Conservation (phyloP, 2,113 vertebrate species). For the Shinisaurus crocodilurus region DNA sequence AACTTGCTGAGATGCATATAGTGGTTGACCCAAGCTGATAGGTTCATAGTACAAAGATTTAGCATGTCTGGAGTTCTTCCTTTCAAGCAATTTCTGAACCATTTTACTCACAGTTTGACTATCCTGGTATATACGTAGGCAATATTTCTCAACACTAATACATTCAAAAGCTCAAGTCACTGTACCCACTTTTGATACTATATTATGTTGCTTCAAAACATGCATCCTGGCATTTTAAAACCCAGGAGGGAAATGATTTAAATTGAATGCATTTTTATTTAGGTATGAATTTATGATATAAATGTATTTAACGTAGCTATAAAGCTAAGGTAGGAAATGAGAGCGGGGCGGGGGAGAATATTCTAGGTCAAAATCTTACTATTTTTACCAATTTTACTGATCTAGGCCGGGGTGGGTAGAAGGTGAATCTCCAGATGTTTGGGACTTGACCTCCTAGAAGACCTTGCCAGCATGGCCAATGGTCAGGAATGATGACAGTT, state of each 20-base stretch:
- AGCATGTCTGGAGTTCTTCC: background rate
- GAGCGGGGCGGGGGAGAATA: too few relatives aligned
- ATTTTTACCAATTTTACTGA: background rate
- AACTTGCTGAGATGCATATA: background rate
- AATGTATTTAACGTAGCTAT: too few relatives aligned
- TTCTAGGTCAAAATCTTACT: background rate
- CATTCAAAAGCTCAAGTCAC: slow-evolving; percentile 1
- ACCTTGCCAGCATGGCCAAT: too few relatives aligned
- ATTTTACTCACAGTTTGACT: background rate
- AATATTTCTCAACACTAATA: background rate
- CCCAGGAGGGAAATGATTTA: background rate
- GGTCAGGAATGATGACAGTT: too few relatives aligned
- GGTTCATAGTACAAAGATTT: background rate
- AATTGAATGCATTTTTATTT: too few relatives aligned
- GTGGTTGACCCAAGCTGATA: background rate
- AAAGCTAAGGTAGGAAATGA: background rate
- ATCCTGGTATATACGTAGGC: too few relatives aligned
- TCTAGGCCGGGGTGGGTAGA: background rate
- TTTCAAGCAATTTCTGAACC: background rate
- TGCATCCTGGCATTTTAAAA: background rate
- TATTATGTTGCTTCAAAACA: background rate
- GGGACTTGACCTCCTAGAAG: too few relatives aligned
- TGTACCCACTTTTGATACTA: background rate
- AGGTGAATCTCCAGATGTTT: too few relatives aligned
- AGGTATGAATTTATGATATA: too few relatives aligned